A percentile compares a stretch with the other conserved stretches of the same genome.
Evolutionary conservation across 1,140 invertebrate genomes (phyloP).

Genomic region (Branchinecta lynchi): DNA sequence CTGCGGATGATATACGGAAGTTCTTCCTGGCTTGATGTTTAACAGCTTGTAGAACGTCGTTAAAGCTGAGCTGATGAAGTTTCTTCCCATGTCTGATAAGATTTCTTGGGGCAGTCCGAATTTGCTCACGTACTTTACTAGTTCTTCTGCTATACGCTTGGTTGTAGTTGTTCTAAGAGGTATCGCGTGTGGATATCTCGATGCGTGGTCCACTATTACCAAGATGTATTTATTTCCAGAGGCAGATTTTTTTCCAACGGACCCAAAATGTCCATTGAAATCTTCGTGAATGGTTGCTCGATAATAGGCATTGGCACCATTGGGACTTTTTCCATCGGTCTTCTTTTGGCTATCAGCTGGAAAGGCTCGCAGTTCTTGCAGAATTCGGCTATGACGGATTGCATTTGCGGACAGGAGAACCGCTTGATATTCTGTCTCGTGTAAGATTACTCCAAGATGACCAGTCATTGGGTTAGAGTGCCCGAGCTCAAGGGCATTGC

Average conservation of each 20-base stretch:
- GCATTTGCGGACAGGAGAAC: too few relatives aligned
- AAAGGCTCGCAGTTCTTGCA: too few relatives aligned
- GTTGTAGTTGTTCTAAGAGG: not conserved
- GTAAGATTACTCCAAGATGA: too few relatives aligned
- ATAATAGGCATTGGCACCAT: too few relatives aligned
- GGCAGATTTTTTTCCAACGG: not conserved
- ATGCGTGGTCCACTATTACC: not conserved
- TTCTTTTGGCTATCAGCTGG: too few relatives aligned
- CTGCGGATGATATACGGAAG: not conserved
- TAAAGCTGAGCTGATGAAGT: not conserved
- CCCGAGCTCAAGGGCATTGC: too few relatives aligned
- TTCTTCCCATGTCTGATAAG: not conserved
- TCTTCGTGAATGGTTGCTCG: not conserved
- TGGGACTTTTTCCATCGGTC: too few relatives aligned
- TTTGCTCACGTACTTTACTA: not conserved
- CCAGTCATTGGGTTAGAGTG: too few relatives aligned
- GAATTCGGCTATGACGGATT: too few relatives aligned
- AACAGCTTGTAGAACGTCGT: not conserved
- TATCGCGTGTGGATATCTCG: not conserved
- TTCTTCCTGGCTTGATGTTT: not conserved
- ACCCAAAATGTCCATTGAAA: conserved; percentile 1
- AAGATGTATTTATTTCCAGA: not conserved
- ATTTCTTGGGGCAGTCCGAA: not conserved
- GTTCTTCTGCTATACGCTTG: not conserved
- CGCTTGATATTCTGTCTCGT: too few relatives aligned